phyloP scores from a whole-genome alignment of 1,140 invertebrate genomes.

The Stegodyphus dumicola region DNA sequence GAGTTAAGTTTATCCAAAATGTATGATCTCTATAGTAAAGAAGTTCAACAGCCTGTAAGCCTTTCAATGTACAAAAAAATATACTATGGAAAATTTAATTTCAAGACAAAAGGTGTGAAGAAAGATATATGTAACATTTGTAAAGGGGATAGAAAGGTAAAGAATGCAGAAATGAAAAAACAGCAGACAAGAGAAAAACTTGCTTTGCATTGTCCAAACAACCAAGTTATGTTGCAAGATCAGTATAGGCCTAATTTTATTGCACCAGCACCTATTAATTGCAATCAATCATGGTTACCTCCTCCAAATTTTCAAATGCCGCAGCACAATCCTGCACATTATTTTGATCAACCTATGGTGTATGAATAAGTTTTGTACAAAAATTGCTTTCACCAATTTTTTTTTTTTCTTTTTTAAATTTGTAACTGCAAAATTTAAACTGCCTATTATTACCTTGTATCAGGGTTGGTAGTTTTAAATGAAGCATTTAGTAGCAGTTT shows the following conservation, averaged over 20 bases:
- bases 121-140: constrained; percentile 48
- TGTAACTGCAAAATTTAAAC: too few relatives aligned
- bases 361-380: constrained; percentile 1
- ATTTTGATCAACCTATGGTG: constrained; percentile 43
- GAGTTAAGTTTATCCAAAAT: constrained; percentile 50
- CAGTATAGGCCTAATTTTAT: constrained; percentile 49
- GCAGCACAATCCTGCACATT: constrained; percentile 47
- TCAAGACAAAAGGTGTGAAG: constrained; percentile 43
- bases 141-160: constrained; percentile 47
- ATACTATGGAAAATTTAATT: constrained; percentile 53
- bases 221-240: constrained; percentile 31
- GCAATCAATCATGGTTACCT: constrained; percentile 49
- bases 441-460: too few relatives aligned
- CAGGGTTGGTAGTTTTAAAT: too few relatives aligned
- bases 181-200: constrained; percentile 32
- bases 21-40: constrained; percentile 48
- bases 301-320: constrained; percentile 57
- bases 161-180: constrained; percentile 31
- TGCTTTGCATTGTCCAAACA: constrained; percentile 15
- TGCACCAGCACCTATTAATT: constrained; percentile 31
- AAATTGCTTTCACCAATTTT: too few relatives aligned
- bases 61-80: constrained; percentile 57
- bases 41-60: constrained; percentile 52
- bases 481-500: too few relatives aligned
- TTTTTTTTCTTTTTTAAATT: too few relatives aligned